These are phyloP conservation scores for Coregonus suidteri DNA, from an alignment of 2,797 vertebrate genomes.

Conservation along the genomic window DNA sequence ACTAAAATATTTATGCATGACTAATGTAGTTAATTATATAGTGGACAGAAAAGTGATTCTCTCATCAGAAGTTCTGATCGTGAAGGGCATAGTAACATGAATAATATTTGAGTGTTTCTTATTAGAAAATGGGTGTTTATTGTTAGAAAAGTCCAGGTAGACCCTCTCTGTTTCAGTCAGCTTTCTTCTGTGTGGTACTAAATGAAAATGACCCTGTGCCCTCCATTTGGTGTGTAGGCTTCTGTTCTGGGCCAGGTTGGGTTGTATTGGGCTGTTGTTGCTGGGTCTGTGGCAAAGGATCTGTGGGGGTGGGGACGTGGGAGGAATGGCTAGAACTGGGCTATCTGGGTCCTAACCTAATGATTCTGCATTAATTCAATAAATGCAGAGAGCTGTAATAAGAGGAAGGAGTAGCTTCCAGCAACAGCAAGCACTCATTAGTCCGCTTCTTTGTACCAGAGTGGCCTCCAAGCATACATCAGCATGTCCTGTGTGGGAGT, in stretches of 20 bases:
- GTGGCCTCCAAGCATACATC: conserved; percentile 38
- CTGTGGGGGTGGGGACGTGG: background rate
- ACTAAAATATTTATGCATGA: conserved; percentile 2
- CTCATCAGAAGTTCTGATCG: background rate
- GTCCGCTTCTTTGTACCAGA: conserved; percentile 34
- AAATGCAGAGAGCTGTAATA: conserved; percentile 41
- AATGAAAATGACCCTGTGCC: background rate
- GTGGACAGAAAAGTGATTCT: background rate
- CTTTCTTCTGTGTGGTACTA: too few relatives aligned
- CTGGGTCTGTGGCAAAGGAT: background rate
- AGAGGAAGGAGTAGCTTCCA: conserved; percentile 55
- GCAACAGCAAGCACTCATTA: conserved; percentile 58
- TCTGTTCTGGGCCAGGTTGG: background rate
- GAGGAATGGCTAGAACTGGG: background rate
- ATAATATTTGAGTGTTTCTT: too few relatives aligned
- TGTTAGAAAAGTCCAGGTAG: too few relatives aligned
- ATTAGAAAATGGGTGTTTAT: too few relatives aligned
- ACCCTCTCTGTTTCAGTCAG: too few relatives aligned
- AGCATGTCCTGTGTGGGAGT: conserved; percentile 38
- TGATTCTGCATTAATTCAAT: conserved; percentile 53
- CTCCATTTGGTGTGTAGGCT: background rate
- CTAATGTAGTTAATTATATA: background rate
- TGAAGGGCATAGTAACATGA: too few relatives aligned
- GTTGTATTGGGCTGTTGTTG: background rate
- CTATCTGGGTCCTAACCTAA: conserved; percentile 20